A percentile compares a stretch with the other conserved stretches of the same genome.
These are phyloP conservation scores for Polypedilum vanderplanki DNA, from an alignment of 1,140 invertebrate species.

Conservation along the genomic window DNA sequence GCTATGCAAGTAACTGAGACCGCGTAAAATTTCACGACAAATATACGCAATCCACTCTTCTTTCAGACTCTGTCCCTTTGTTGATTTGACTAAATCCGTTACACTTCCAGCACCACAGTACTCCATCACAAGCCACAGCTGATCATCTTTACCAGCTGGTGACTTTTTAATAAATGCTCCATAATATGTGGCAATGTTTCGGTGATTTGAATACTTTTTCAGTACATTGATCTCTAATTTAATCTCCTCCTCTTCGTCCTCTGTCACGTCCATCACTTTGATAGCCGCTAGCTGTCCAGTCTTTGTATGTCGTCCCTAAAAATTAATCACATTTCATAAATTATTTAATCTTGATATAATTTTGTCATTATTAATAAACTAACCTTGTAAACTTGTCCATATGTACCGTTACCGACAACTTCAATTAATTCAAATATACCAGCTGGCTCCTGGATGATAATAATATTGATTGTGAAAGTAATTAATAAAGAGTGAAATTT, in stretches of 20 bases:
- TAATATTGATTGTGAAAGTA: slow-evolving; percentile 33
- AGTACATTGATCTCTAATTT: slow-evolving; percentile 99
- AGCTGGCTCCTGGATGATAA: slow-evolving; percentile 82
- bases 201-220: slow-evolving; percentile 98
- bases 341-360: not conserved
- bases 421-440: slow-evolving; percentile 99
- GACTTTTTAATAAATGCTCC: slow-evolving; percentile 99
- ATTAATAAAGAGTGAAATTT: no score
- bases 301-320: slow-evolving; percentile 96
- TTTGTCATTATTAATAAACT: slow-evolving; percentile 38
- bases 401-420: slow-evolving; percentile 99
- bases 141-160: slow-evolving; percentile 97
- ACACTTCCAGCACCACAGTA: slow-evolving; percentile 98
- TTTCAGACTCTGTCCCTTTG: slow-evolving; percentile 94
- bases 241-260: slow-evolving; percentile 99
- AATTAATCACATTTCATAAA: slow-evolving; percentile 35
- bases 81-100: slow-evolving; percentile 98
- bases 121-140: slow-evolving; percentile 99
- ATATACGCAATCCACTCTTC: slow-evolving; percentile 99
- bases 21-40: slow-evolving; percentile 92
- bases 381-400: slow-evolving; percentile 99
- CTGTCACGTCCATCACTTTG: slow-evolving; percentile 99
- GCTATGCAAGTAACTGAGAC: slow-evolving; percentile 93
- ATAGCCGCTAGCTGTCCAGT: slow-evolving; percentile 98
- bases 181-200: slow-evolving; percentile 99